These are phyloP conservation scores for Drosophila tanythrix DNA, from an alignment of 2,888 invertebrate genomes.

Conservation along the genomic window DNA sequence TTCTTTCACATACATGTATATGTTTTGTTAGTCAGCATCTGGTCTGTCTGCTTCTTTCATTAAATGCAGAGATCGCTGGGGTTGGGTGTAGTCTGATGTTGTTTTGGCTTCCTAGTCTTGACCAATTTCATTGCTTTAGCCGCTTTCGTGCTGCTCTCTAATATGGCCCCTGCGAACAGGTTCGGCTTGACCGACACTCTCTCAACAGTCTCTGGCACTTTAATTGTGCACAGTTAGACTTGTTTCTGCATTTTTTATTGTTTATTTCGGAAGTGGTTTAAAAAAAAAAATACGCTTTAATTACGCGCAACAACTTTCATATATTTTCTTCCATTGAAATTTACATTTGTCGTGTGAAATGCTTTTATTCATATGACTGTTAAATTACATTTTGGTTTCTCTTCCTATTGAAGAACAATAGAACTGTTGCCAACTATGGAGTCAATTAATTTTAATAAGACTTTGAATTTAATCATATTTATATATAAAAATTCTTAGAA, in stretches of 20 bases:
- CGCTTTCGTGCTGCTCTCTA: conserved; percentile 48
- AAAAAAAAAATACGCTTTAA: conserved; percentile 28
- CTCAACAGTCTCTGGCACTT: conserved; percentile 32
- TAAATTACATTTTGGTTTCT: not conserved
- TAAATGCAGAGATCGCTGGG: conserved; percentile 30
- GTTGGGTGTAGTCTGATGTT: conserved; percentile 26
- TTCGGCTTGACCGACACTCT: conserved; percentile 66
- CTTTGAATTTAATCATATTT: not conserved
- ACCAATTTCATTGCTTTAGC: conserved; percentile 42
- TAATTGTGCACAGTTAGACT: conserved; percentile 75
- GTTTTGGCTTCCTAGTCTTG: conserved; percentile 34
- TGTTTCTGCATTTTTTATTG: conserved; percentile 51
- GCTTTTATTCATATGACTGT: conserved; percentile 2
- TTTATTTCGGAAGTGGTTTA: conserved; percentile 52
- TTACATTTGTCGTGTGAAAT: conserved; percentile 30
- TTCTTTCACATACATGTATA: conserved; percentile 40
- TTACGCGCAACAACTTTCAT: conserved; percentile 64
- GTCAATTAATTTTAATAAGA: not conserved
- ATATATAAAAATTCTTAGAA: not conserved
- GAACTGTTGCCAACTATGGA: not conserved
- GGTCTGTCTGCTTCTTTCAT: conserved; percentile 13
- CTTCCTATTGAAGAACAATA: not conserved
- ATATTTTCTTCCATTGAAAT: conserved; percentile 58
- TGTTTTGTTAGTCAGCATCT: not conserved
- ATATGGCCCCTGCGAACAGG: conserved; percentile 57